Evolutionary conservation across 2,797 vertebrate genomes (phyloP), one percentile per base, ranked within the genome.

Genomic region (Carapus acus): DNA sequence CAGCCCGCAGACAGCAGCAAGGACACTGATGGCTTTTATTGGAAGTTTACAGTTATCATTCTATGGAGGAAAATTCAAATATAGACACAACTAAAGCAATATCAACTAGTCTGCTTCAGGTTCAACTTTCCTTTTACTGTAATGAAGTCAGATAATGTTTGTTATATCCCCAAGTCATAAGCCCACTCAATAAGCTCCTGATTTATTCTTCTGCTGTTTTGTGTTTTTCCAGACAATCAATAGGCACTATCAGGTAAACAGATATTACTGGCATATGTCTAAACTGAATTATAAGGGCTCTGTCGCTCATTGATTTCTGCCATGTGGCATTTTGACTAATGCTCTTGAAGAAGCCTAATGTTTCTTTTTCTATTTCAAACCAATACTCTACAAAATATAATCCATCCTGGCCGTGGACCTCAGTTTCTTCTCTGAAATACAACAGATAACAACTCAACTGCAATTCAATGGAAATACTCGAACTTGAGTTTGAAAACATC

Each of bases 181-280:
- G 50, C 47, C 46, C 16, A 60, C 71, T 66, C 65, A 43, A 44
- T 51, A 63, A 68, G 42, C 24, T 41, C 50, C 62, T 65, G 49
- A 70, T 77, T 71, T 73, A 74, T 73, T 76, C 46, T 47, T 51
- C 53, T 49, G 56, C 45, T 46, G 57, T 63, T 67, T 67, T 63
- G 31, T 62, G 38, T 68, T 65, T 66, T 67, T 56, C 23, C 48
- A 58, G 65, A 60, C 61, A 59, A 78, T 81, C 79, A 77, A 79
- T 81, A 74, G 46, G 58, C 31, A 54, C 73, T 76, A 76, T 79
- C 65, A 62, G 44, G 49, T 77, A 71, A 73, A 68, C 68, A 62
- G 65, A 74, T 67, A 73, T 78, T 76, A 79, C 78, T 76, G 74
- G 60, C 71, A 74, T 64, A 38, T 74, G 69, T 77, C 74, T 62